phyloP scores from a whole-genome alignment of 2,113 vertebrate species.

The Rhynchopsitta pachyrhyncha region DNA sequence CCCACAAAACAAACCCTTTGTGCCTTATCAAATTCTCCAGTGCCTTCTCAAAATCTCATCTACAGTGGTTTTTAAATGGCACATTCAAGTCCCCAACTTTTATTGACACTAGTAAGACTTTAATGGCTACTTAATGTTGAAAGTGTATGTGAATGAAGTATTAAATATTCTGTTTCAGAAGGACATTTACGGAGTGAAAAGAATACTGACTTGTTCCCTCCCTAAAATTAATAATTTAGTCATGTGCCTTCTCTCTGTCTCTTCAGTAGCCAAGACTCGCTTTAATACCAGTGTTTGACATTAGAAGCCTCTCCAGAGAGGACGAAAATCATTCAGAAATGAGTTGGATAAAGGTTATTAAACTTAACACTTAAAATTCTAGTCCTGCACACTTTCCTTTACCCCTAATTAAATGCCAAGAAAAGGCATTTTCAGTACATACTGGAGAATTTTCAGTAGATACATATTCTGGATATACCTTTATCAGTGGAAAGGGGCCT shows the following conservation, averaged over 20 bases:
- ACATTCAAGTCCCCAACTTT: neutral
- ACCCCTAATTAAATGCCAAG: constrained; percentile 74
- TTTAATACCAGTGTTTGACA: constrained; percentile 76
- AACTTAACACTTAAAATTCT: constrained; percentile 77
- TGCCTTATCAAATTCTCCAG: neutral
- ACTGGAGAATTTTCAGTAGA: constrained; percentile 28
- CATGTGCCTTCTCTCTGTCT: constrained; percentile 58
- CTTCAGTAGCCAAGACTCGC: constrained; percentile 65
- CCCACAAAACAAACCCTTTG: neutral
- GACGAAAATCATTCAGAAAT: constrained; percentile 76
- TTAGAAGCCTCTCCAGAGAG: constrained; percentile 73
- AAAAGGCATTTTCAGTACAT: neutral
- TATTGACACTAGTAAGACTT: neutral
- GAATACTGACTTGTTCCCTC: neutral
- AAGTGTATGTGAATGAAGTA: constrained; percentile 9
- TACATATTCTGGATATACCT: neutral
- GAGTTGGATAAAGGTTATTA: constrained; percentile 77
- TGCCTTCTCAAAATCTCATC: neutral
- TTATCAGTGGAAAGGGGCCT: neutral
- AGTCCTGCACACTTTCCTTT: constrained; percentile 68
- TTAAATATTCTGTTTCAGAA: constrained; percentile 16
- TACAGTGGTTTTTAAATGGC: neutral
- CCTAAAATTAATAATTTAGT: constrained; percentile 69
- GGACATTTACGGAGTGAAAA: neutral
- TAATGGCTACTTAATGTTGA: neutral